Percentiles rank a stretch among this genome's conserved stretches.
These are phyloP conservation scores for Gobio occitaniae DNA, from an alignment of 2,797 vertebrate genomes.

Conservation along the genomic window DNA sequence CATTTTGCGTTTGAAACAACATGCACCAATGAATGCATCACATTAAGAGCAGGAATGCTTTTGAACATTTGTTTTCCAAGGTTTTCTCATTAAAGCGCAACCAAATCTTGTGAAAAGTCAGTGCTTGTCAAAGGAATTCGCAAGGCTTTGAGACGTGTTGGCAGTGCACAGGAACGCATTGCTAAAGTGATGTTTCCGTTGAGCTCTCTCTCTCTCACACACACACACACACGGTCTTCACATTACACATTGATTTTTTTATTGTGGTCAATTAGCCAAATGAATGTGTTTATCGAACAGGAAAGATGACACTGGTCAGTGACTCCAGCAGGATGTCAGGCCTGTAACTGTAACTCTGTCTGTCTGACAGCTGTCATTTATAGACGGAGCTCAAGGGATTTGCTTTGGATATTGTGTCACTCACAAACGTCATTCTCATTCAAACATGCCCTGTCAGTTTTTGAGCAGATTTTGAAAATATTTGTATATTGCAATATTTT, in stretches of 20 bases:
- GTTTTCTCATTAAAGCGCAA: neutral
- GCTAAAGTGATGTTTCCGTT: neutral
- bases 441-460: neutral
- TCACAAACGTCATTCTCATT: neutral
- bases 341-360: neutral
- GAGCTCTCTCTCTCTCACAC: neutral
- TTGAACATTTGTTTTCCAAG: neutral
- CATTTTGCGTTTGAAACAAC: neutral
- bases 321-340: neutral
- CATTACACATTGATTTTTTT: conserved; percentile 1
- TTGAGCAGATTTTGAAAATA: neutral
- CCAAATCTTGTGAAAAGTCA: neutral
- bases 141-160: neutral
- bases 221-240: neutral
- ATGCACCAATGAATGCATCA: neutral
- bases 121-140: neutral
- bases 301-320: neutral
- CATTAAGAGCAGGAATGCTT: neutral
- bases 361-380: neutral
- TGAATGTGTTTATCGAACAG: conserved; percentile 8
- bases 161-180: neutral
- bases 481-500: neutral
- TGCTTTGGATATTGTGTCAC: neutral
- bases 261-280: neutral
- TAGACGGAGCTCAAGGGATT: neutral